A percentile compares a stretch with the other conserved stretches of the same genome.
Evolutionary conservation across 2,113 vertebrate species (phyloP).

Genomic region (Pseudois nayaur): DNA sequence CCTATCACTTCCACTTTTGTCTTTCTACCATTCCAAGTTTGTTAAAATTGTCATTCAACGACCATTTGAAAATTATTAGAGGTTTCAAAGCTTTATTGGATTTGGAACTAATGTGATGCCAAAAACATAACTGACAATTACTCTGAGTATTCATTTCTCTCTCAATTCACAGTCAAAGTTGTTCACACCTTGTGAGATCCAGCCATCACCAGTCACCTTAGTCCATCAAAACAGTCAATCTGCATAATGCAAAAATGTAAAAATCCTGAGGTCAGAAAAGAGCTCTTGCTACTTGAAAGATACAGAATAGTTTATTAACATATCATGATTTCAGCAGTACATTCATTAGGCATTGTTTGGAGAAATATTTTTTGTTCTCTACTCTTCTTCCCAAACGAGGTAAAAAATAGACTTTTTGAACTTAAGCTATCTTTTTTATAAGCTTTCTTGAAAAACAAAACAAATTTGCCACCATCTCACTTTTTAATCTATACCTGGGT

Average conservation of each 20-base stretch:
- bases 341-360: background rate
- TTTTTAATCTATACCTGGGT: background rate
- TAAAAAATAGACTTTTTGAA: constrained; percentile 43
- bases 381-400: background rate
- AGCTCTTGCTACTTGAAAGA: constrained; percentile 60
- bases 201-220: constrained; percentile 69
- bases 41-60: constrained; percentile 49
- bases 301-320: constrained; percentile 63
- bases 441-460: background rate
- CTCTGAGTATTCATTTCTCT: constrained; percentile 73
- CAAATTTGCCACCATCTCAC: background rate
- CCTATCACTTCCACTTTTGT: constrained; percentile 13
- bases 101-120: constrained; percentile 57
- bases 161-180: constrained; percentile 67
- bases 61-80: constrained; percentile 68
- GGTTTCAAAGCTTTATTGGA: constrained; percentile 64
- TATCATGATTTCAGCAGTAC: background rate
- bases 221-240: constrained; percentile 74
- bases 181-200: constrained; percentile 60
- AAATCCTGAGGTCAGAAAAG: constrained; percentile 56
- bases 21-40: constrained; percentile 52
- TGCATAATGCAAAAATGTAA: constrained; percentile 72
- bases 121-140: constrained; percentile 61
- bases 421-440: background rate
- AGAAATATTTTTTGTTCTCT: constrained; percentile 43